These are phyloP conservation scores for Caenorhabditis japonica DNA, from an alignment of 2,888 invertebrate species.

Conservation along the genomic window DNA sequence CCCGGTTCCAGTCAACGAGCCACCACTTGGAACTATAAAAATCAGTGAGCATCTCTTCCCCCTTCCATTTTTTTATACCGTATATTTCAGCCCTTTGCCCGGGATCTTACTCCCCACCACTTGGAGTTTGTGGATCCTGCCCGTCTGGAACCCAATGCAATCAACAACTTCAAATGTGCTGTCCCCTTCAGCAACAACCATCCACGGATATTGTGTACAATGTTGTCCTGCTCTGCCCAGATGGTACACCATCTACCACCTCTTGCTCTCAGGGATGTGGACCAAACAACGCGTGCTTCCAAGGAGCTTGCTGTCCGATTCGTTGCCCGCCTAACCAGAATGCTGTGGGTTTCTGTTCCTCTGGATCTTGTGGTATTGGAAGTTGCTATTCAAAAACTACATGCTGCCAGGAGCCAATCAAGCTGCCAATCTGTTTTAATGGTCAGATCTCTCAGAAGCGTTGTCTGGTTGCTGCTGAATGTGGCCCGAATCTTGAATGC, in stretches of 20 bases:
- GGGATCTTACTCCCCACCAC: constrained; percentile 62
- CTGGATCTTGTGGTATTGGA: constrained; percentile 59
- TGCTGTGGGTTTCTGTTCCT: constrained; percentile 64
- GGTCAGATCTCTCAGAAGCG: constrained; percentile 48
- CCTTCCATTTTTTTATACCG: not conserved
- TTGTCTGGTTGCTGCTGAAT: constrained; percentile 58
- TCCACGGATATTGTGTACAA: constrained; percentile 60
- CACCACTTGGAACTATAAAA: constrained; percentile 50
- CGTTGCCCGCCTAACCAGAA: constrained; percentile 67
- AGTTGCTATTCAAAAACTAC: constrained; percentile 61
- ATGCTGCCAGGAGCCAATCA: constrained; percentile 67
- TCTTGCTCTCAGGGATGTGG: constrained; percentile 60
- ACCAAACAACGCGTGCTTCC: constrained; percentile 66
- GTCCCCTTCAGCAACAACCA: constrained; percentile 57
- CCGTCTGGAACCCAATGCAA: constrained; percentile 60
- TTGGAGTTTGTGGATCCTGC: constrained; percentile 58
- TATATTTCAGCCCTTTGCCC: constrained; percentile 62
- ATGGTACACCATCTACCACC: constrained; percentile 63
- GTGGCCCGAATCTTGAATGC: constrained; percentile 72
- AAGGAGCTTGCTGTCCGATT: constrained; percentile 74
- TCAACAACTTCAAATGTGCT: constrained; percentile 58
- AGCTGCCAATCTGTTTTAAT: constrained; percentile 39
- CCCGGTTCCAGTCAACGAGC: constrained; percentile 62
- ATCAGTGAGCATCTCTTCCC: constrained; percentile 44
- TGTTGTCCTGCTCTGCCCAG: constrained; percentile 66